Conservation (phyloP, 2,888 invertebrate species). For the Calliphora vomitoria region DNA sequence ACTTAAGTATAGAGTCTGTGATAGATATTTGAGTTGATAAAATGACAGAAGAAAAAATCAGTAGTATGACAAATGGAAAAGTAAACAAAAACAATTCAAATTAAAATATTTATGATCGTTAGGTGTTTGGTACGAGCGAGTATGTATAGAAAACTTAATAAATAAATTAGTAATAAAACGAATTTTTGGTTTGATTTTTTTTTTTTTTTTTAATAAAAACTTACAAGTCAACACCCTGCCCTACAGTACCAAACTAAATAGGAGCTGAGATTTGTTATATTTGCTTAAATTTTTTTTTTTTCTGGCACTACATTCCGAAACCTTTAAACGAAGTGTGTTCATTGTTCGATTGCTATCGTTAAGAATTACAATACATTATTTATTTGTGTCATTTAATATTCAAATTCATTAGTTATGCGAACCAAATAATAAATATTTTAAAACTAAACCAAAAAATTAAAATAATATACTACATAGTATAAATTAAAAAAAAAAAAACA, state of each 20-base stretch:
- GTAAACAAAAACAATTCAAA: constrained; percentile 24
- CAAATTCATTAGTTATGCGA: constrained; percentile 44
- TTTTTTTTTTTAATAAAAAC: not conserved
- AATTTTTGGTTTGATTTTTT: not conserved
- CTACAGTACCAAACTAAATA: not conserved
- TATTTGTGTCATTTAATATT: constrained; percentile 22
- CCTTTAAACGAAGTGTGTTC: not conserved
- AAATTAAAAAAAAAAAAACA: not conserved
- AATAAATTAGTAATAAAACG: not conserved
- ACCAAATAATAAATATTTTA: constrained; percentile 27
- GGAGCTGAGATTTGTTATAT: too few relatives aligned
- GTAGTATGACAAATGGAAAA: constrained; percentile 21
- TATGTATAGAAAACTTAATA: not conserved
- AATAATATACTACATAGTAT: not conserved
- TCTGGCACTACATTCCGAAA: not conserved
- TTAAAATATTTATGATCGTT: not conserved
- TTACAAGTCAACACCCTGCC: too few relatives aligned
- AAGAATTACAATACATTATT: not conserved
- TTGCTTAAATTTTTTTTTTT: too few relatives aligned
- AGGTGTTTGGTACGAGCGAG: not conserved
- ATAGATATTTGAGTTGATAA: constrained; percentile 1
- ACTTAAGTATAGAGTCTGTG: not conserved
- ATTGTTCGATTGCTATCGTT: not conserved
- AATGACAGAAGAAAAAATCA: constrained; percentile 18
- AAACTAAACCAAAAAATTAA: not conserved